Evolutionary conservation across 2,888 invertebrate genomes (phyloP).

Genomic region (Balanococcus diminutus): DNA sequence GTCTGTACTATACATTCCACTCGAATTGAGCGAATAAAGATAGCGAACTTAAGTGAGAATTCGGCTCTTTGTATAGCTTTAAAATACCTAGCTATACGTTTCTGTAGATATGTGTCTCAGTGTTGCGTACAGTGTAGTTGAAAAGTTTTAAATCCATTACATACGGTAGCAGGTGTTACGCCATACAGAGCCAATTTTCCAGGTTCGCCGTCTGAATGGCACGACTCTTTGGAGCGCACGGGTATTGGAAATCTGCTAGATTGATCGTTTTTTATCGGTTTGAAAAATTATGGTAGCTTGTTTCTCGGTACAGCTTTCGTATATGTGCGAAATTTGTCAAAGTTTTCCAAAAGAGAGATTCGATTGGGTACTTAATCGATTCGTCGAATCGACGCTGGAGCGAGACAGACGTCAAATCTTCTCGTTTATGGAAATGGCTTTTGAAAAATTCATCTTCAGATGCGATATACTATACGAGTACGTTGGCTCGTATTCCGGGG

Average conservation of each 20-base stretch:
- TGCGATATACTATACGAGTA: not conserved
- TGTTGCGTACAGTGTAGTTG: no score
- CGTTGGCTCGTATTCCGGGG: no score
- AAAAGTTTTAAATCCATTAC: slow-evolving; percentile 15
- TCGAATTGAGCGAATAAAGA: no score
- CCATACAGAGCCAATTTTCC: not conserved
- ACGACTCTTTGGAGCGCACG: not conserved
- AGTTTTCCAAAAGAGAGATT: not conserved
- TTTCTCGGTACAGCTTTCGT: not conserved
- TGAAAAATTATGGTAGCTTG: slow-evolving; percentile 6
- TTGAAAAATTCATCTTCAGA: not conserved
- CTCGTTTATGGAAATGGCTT: not conserved
- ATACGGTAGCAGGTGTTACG: not conserved
- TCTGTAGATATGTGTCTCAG: not conserved
- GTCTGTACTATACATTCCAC: no score
- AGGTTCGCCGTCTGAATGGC: not conserved
- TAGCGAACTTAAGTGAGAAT: no score
- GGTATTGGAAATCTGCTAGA: not conserved
- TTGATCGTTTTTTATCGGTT: slow-evolving; percentile 6
- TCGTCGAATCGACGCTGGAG: not conserved
- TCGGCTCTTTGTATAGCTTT: no score
- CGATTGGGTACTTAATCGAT: slow-evolving; percentile 4
- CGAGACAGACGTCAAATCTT: slow-evolving; percentile 11
- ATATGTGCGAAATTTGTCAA: not conserved
- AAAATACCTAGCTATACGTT: no score